These are phyloP conservation scores for Chondrosia reniformis DNA, from an alignment of 37 sponge, comb jelly and placozoan species.

Conservation along the genomic window DNA sequence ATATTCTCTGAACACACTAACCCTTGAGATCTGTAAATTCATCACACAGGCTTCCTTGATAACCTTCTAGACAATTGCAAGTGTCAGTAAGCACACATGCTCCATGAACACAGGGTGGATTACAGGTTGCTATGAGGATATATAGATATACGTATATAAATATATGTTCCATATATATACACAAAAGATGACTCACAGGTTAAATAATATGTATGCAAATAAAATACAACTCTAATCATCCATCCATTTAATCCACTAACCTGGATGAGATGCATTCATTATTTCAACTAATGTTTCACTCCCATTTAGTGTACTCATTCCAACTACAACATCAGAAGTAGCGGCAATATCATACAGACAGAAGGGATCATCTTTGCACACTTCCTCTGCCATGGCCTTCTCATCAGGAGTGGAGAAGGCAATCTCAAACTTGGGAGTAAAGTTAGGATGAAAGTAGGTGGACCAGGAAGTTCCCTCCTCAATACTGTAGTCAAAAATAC, in stretches of 20 bases:
- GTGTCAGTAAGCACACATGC: constrained; percentile 49
- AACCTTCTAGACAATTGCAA: constrained; percentile 51
- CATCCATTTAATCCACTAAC: no score
- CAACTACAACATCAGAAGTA: constrained; percentile 41
- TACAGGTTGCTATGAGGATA: constrained; percentile 20
- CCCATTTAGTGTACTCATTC: constrained; percentile 38
- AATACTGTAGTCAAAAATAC: constrained; percentile 42
- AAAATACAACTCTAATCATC: no score
- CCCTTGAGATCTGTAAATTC: not conserved
- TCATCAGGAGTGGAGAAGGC: constrained; percentile 26
- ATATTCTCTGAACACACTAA: not conserved
- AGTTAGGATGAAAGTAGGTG: constrained; percentile 41
- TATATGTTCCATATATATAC: no score
- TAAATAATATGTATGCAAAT: no score
- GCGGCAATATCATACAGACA: constrained; percentile 67
- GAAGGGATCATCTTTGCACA: constrained; percentile 44
- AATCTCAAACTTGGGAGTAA: constrained; percentile 43
- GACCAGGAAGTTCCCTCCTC: constrained; percentile 46
- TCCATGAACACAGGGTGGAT: constrained; percentile 66
- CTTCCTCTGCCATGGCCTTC: constrained; percentile 31
- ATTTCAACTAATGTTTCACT: constrained; percentile 22
- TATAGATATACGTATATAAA: no score
- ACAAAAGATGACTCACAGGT: not conserved
- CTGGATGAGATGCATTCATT: constrained; percentile 40
- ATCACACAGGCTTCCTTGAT: constrained; percentile 34